Evolutionary conservation across 2,113 vertebrate species (phyloP).

Genomic region (Corythoichthys intestinalis): DNA sequence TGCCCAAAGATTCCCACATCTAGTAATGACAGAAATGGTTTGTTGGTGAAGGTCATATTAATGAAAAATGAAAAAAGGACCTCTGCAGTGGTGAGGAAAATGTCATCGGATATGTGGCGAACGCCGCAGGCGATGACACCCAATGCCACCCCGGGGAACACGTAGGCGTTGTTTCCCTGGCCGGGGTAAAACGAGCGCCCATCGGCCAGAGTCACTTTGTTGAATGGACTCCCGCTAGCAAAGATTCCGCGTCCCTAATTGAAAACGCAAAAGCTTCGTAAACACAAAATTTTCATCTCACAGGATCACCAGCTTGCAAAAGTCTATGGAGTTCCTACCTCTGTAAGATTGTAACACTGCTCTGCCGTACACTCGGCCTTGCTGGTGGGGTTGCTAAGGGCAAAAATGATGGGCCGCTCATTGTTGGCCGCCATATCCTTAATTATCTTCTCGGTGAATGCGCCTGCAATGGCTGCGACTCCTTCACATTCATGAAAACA

Average conservation of each 20-base stretch:
- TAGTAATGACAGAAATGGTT: no score
- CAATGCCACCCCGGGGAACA: slow-evolving; percentile 93
- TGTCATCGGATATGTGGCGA: slow-evolving; percentile 88
- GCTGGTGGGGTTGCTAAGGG: slow-evolving; percentile 96
- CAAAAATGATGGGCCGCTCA: slow-evolving; percentile 89
- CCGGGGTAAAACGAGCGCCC: slow-evolving; percentile 90
- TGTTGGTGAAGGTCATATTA: neutral
- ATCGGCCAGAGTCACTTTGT: slow-evolving; percentile 82
- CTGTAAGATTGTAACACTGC: slow-evolving; percentile 89
- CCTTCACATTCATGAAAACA: slow-evolving; percentile 67
- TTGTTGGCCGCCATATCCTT: slow-evolving; percentile 91
- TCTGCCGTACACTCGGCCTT: slow-evolving; percentile 96
- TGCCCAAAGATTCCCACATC: no score
- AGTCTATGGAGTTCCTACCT: slow-evolving; percentile 62
- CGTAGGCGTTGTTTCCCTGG: slow-evolving; percentile 95
- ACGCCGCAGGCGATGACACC: slow-evolving; percentile 86
- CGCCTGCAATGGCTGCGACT: slow-evolving; percentile 85
- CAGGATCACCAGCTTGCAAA: neutral
- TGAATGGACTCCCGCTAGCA: slow-evolving; percentile 92
- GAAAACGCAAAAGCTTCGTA: neutral
- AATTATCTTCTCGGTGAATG: slow-evolving; percentile 90
- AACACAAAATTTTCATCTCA: neutral
- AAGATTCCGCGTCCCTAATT: slow-evolving; percentile 76
- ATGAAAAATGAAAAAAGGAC: slow-evolving; percentile 50
- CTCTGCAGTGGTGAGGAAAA: slow-evolving; percentile 95